Evolutionary conservation across 2,797 vertebrate genomes (phyloP).

Genomic region (Lerista edwardsae): DNA sequence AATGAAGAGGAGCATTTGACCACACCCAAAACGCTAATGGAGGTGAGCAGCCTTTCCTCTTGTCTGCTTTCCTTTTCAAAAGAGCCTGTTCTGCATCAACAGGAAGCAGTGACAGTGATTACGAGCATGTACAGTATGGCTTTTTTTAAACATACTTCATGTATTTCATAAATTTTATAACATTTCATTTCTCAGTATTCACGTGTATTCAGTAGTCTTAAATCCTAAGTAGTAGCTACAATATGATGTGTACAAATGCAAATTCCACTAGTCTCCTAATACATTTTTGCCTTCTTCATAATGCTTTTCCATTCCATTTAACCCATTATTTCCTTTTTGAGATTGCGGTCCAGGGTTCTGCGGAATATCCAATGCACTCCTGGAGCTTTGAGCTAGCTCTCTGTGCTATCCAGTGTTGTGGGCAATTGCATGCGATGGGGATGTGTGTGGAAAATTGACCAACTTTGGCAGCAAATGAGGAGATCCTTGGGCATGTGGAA

Average conservation of each 20-base stretch:
- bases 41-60: slow-evolving; percentile 76
- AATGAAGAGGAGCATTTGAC: slow-evolving; percentile 75
- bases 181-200: neutral
- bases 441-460: no score
- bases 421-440: neutral
- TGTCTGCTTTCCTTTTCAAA: neutral
- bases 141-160: neutral
- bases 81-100: neutral
- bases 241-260: neutral
- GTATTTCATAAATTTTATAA: neutral
- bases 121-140: neutral
- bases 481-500: neutral
- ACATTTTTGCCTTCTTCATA: neutral
- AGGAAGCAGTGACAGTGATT: neutral
- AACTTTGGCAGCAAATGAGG: neutral
- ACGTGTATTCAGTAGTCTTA: neutral
- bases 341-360: no score
- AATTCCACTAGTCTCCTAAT: neutral
- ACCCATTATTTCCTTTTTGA: neutral
- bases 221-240: neutral
- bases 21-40: slow-evolving; percentile 89
- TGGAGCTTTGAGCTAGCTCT: neutral
- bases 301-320: neutral
- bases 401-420: neutral
- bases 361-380: neutral